Evolutionary conservation across 2,797 vertebrate genomes (phyloP), one percentile per base, ranked within the genome.

Genomic region (Luscinia luscinia): DNA sequence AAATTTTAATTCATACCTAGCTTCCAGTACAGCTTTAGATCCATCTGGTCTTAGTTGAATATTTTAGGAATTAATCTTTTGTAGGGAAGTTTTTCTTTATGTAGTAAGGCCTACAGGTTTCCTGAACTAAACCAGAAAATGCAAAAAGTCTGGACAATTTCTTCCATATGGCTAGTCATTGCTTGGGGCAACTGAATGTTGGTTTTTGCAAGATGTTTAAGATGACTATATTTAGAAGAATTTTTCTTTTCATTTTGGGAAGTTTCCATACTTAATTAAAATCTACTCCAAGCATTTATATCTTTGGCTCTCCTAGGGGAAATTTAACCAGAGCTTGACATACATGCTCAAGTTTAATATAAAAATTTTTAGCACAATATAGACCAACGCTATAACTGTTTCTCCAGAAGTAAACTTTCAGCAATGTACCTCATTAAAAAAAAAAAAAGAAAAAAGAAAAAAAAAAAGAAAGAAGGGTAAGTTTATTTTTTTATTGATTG

Each of bases 51-150:
- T 81, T 68, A 78, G 9, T 41, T 78, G 46, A 90, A 75, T 90
- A 76, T 78, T 81, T 94, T 75, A 81, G 58, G 62, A 94, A 51
- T 73, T 86, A 78, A 69, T 86, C n/a, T 64, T 80, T 81, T 78
- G 46, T 55, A 84, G 21, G 55, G 54, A 94, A 90, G 85, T 63
- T 90, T 73, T 78, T 61, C 49, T 88, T 88, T 78, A 66, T 73
- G 89, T 88, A 86, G 66, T 48, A 88, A 84, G 48, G 79, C 91
- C 91, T 93, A 59, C 66, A 91, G 79, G 76, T 93, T 96, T 96
- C 87, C 91, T 91, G 91, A 87, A 81, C 89, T 86, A 93, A 93
- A 76, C n/a, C 58, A 93, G 79, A 93, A 95, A 92, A 92, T 64
- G 24, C n/a, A 91, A 85, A 64, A 83, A 70, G 43, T 84, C 84